phyloP scores from a whole-genome alignment of 2,113 vertebrate genomes.

The Passer domesticus region DNA sequence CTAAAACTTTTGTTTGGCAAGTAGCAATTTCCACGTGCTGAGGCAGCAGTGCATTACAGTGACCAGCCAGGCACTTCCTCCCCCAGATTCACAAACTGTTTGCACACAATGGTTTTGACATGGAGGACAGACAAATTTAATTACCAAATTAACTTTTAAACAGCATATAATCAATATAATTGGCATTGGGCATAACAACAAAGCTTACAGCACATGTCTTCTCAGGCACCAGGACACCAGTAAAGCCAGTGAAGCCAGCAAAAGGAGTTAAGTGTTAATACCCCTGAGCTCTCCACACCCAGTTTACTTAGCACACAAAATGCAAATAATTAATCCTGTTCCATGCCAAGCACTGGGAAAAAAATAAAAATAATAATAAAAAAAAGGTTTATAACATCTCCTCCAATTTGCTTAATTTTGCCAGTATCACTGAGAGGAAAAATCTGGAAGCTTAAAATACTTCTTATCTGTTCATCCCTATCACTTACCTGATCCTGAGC shows the following conservation, averaged over 20 bases:
- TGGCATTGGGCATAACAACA: neutral
- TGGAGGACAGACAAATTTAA: neutral
- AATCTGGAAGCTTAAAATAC: neutral
- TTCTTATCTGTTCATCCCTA: neutral
- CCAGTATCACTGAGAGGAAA: neutral
- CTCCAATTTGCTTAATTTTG: neutral
- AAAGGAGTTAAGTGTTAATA: neutral
- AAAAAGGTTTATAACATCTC: neutral
- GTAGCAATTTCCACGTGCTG: neutral
- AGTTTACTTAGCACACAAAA: neutral
- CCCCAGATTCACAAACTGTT: neutral
- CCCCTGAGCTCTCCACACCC: neutral
- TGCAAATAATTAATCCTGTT: neutral
- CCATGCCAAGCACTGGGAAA: neutral
- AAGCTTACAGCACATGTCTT: neutral
- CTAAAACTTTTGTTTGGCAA: neutral
- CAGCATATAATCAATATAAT: neutral
- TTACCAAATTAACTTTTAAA: slow-evolving; percentile 35
- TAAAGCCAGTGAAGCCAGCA: neutral
- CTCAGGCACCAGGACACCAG: neutral
- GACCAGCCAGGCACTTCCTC: neutral
- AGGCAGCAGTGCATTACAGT: neutral
- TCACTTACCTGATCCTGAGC: neutral
- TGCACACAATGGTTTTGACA: neutral
- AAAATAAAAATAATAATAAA: too few species aligned